These are phyloP conservation scores for Phorcus lineatus DNA, from an alignment of 2,888 invertebrate genomes.

Conservation along the genomic window DNA sequence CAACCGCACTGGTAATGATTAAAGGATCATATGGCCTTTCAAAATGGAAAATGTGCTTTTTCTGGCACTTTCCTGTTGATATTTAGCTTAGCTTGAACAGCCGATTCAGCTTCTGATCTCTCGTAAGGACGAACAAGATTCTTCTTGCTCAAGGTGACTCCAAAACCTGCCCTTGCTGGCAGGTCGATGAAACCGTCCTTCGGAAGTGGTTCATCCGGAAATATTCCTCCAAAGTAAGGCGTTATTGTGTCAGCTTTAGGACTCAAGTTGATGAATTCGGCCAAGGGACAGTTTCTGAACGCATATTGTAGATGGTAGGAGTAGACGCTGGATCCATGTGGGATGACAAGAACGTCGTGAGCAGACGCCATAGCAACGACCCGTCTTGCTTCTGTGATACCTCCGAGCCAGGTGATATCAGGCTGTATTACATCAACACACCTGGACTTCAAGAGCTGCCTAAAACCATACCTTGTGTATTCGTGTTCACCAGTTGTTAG, in stretches of 20 bases:
- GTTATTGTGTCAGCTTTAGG: conserved; percentile 64
- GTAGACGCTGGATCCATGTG: conserved; percentile 73
- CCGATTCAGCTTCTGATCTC: conserved; percentile 57
- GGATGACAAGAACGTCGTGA: conserved; percentile 67
- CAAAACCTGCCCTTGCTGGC: conserved; percentile 71
- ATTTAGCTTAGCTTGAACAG: conserved; percentile 58
- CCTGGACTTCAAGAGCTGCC: conserved; percentile 62
- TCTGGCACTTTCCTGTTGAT: conserved; percentile 47
- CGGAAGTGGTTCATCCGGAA: conserved; percentile 71
- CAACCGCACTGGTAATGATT: too few species aligned
- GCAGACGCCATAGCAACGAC: conserved; percentile 72
- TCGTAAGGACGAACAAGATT: conserved; percentile 63
- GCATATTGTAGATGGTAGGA: conserved; percentile 73
- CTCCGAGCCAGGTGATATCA: conserved; percentile 74
- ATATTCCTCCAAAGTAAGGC: conserved; percentile 72
- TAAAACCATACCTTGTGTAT: conserved; percentile 71
- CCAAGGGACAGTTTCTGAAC: conserved; percentile 70
- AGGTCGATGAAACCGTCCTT: conserved; percentile 69
- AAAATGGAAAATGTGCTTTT: conserved; percentile 62
- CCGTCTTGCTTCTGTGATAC: conserved; percentile 70
- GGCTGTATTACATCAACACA: conserved; percentile 73
- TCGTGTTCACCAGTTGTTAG: conserved; percentile 73
- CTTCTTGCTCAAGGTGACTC: conserved; percentile 64
- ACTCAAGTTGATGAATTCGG: conserved; percentile 71
- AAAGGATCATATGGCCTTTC: neutral